phyloP scores from a whole-genome alignment of 2,888 invertebrate species.

The Cheilosia grossa region DNA sequence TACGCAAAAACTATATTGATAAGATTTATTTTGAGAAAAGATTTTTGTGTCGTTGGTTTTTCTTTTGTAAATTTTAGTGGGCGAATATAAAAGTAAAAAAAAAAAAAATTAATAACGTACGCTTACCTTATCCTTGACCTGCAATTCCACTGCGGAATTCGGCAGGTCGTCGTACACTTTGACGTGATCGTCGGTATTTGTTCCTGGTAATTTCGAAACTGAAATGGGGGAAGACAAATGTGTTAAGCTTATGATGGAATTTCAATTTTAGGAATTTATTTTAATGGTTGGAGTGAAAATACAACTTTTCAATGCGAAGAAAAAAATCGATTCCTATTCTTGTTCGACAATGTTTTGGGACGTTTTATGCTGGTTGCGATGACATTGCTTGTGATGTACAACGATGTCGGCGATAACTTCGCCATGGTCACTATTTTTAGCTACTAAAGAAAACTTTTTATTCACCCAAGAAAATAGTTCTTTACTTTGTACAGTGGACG shows the following conservation, averaged over 20 bases:
- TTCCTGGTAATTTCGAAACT: constrained; percentile 87
- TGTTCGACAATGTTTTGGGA: neutral
- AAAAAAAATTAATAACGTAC: constrained; percentile 21
- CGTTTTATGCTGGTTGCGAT: neutral
- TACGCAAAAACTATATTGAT: constrained; percentile 92
- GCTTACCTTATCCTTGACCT: constrained; percentile 95
- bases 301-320: constrained; percentile 64
- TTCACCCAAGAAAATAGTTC: no score
- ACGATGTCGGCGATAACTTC: no score
- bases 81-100: neutral
- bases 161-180: constrained; percentile 95
- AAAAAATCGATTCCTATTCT: neutral
- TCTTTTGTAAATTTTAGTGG: neutral
- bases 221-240: constrained; percentile 72
- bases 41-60: neutral
- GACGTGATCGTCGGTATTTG: constrained; percentile 89
- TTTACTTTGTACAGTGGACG: no score
- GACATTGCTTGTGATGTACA: neutral
- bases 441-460: no score
- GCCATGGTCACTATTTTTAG: neutral
- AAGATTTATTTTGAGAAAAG: constrained; percentile 5
- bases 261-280: neutral
- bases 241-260: neutral
- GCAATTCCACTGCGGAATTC: constrained; percentile 96
- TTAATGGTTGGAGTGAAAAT: constrained; percentile 10